These are phyloP conservation scores for Drosophila kohkoa DNA, from an alignment of 1,140 invertebrate genomes.

Conservation along the genomic window DNA sequence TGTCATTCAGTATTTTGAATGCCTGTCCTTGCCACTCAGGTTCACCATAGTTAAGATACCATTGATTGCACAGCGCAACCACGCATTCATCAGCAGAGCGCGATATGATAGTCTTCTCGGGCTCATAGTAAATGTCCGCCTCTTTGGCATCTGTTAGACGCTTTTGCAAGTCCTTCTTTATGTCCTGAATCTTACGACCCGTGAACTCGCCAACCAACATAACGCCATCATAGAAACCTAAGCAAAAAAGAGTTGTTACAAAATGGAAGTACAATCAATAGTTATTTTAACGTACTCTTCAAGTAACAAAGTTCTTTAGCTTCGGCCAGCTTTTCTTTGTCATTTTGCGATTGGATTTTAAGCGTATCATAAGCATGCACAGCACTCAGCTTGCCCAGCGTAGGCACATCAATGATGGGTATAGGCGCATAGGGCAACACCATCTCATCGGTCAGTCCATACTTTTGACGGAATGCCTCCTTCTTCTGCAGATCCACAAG, in stretches of 20 bases:
- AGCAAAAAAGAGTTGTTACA: neutral
- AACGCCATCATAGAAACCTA: slow-evolving; percentile 96
- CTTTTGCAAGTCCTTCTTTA: slow-evolving; percentile 96
- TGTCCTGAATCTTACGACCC: slow-evolving; percentile 97
- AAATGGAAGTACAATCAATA: neutral
- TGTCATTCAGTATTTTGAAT: slow-evolving; percentile 88
- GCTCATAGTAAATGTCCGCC: slow-evolving; percentile 98
- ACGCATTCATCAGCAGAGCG: slow-evolving; percentile 99
- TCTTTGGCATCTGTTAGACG: slow-evolving; percentile 90
- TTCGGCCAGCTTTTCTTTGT: slow-evolving; percentile 95
- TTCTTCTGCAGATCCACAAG: slow-evolving; percentile 98
- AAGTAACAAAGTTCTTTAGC: slow-evolving; percentile 98
- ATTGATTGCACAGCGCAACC: slow-evolving; percentile 99
- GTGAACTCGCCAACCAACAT: slow-evolving; percentile 95
- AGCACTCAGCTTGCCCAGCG: slow-evolving; percentile 94
- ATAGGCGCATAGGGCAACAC: slow-evolving; percentile 90
- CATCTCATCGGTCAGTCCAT: slow-evolving; percentile 96
- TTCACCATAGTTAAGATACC: slow-evolving; percentile 99
- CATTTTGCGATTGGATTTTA: slow-evolving; percentile 99
- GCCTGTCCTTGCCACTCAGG: slow-evolving; percentile 93
- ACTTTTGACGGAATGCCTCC: slow-evolving; percentile 96
- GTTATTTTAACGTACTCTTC: slow-evolving; percentile 87
- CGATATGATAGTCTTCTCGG: slow-evolving; percentile 98
- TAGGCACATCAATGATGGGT: slow-evolving; percentile 97
- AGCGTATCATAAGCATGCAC: slow-evolving; percentile 94